Conservation (phyloP, 2,888 invertebrate genomes). For the Podabrus alpinus region DNA sequence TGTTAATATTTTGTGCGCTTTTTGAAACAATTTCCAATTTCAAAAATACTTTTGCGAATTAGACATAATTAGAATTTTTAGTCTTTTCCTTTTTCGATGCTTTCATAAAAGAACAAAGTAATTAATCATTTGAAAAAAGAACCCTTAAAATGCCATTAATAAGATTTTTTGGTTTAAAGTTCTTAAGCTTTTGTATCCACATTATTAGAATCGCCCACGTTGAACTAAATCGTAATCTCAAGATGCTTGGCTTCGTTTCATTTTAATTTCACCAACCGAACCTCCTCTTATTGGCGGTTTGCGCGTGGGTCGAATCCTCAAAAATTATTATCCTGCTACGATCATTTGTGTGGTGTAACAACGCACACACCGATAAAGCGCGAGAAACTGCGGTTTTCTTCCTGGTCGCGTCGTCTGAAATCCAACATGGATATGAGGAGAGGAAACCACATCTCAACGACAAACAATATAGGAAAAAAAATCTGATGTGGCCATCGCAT, state of each 20-base stretch:
- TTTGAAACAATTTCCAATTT: conserved; percentile 5
- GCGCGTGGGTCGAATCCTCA: no score
- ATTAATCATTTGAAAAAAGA: background rate
- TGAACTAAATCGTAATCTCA: background rate
- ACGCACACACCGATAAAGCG: no score
- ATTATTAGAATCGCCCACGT: background rate
- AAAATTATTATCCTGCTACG: no score
- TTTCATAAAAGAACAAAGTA: background rate
- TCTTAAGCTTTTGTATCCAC: background rate
- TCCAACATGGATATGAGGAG: no score
- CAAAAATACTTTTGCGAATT: conserved; percentile 17
- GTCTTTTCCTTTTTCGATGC: background rate
- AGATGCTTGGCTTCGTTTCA: background rate
- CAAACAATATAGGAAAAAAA: no score
- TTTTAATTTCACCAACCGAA: background rate
- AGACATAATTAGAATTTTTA: conserved; percentile 1
- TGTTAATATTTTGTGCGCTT: conserved; percentile 17
- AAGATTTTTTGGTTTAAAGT: background rate
- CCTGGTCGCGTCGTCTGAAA: no score
- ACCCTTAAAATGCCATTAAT: background rate
- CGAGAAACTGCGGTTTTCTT: no score
- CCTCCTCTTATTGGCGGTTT: no score
- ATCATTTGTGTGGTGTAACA: no score
- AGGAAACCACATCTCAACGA: no score
- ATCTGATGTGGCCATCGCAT: no score